Evolutionary conservation across 64 coral and sea anemone genomes (phyloP).

Genomic region (Exaiptasia diaphana): DNA sequence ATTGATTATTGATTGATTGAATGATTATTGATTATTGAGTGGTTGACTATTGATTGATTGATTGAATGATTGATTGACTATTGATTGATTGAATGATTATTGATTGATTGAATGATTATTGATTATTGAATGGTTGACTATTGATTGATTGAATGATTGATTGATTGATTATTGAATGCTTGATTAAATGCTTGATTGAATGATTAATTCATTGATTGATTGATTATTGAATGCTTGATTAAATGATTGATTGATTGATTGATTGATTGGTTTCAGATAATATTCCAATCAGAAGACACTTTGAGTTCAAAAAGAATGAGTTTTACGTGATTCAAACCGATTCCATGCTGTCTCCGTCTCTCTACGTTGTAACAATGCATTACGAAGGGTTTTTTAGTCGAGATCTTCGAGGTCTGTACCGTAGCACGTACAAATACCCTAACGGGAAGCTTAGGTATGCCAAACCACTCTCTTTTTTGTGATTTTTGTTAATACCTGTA

Average conservation of each 20-base stretch:
- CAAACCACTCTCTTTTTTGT: no score
- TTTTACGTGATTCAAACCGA: slow-evolving; percentile 55
- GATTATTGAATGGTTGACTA: neutral
- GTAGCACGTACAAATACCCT: slow-evolving; percentile 31
- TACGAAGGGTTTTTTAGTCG: slow-evolving; percentile 18
- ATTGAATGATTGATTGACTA: neutral
- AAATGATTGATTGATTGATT: neutral
- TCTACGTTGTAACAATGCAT: slow-evolving; percentile 22
- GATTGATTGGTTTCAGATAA: neutral
- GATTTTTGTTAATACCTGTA: no score
- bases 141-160: neutral
- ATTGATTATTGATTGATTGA: neutral
- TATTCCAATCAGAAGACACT: slow-evolving; percentile 19
- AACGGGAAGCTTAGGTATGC: no score
- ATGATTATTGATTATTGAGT: neutral
- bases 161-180: neutral
- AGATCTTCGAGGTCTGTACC: slow-evolving; percentile 51
- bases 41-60: neutral
- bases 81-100: neutral
- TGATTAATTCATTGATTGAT: neutral
- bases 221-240: no score
- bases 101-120: neutral
- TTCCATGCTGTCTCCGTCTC: neutral
- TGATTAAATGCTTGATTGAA: neutral
- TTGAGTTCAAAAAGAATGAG: slow-evolving; percentile 60